phyloP scores from a whole-genome alignment of 2,113 vertebrate genomes.

The Uria aalge region DNA sequence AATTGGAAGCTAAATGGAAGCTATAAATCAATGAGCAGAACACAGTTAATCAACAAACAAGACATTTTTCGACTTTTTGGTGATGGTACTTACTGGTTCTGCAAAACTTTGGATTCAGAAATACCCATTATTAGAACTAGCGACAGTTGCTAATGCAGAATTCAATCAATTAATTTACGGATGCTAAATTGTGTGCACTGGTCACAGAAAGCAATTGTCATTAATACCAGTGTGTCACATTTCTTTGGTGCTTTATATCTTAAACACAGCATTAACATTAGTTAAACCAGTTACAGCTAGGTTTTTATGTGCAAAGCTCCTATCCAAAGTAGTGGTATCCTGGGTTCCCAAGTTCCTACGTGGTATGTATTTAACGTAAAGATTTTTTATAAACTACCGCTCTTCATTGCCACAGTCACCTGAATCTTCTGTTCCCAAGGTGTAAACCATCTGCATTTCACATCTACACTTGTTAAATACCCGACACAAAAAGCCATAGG shows the following conservation, averaged over 20 bases:
- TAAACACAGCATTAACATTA: not conserved
- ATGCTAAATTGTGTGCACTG: not conserved
- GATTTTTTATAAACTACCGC: not conserved
- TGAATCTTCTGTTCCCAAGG: not conserved
- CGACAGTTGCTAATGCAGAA: not conserved
- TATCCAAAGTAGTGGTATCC: not conserved
- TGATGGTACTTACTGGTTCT: not conserved
- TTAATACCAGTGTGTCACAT: not conserved
- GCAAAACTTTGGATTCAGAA: not conserved
- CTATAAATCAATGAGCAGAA: not conserved
- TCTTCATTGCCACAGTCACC: not conserved
- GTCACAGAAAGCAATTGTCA: not conserved
- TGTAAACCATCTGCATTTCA: not conserved
- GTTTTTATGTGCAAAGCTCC: not conserved
- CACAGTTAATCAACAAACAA: not conserved
- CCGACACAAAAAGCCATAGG: not conserved
- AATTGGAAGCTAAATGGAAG: conserved; percentile 12
- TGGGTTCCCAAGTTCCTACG: not conserved
- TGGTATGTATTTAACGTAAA: not conserved
- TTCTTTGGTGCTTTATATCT: not conserved
- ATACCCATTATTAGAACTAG: not conserved
- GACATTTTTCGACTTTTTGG: not conserved
- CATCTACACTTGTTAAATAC: not conserved
- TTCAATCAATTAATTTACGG: not conserved
- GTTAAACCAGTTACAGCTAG: not conserved